Evolutionary conservation across 1,140 invertebrate genomes (phyloP), one percentile per base, ranked within the genome.

Genomic region (Harlomillsia oculata): DNA sequence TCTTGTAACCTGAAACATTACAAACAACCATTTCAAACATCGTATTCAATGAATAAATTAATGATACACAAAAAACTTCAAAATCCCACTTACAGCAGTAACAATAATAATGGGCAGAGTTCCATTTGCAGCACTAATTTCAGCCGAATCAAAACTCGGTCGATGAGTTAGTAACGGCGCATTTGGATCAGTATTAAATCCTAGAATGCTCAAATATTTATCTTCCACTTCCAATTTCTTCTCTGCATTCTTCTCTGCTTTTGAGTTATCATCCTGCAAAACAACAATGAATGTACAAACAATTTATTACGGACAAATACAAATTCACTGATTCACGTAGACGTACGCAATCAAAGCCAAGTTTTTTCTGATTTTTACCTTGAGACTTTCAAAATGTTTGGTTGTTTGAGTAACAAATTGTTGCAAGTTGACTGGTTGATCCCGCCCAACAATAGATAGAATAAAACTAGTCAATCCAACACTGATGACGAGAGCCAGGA

Each of bases 141-240:
- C 59, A 2, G 45, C 21, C 16, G 51, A 29, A 49, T 52, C 41
- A 32, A 43, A 34, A 32, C 21, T 46, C 13, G 51, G 52, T 18
- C 44, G 34, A 16, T 50, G 34, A 13, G 51, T 11, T 14, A 41
- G 14, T 25, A 45, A 26, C 8, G 49, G 21, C 20, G 34, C 46
- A 37, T 30, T 21, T 16, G 39, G 45, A n/a, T 58, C 43, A 14
- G 37, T 16, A 54, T 36, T 53, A 29, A 65, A 62, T 29, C 63
- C 63, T 14, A 65, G 29, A n/a, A 59, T 23, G 23, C 21, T 60
- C n/a, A 65, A 49, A 32, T 59, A 59, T 30, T 62, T 59, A 21
- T 65, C 63, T 16, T 65, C 63, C 5, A 65, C 55, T 39, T 65
- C 63, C 16, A 65, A 43, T n/a, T 59, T 54, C 48, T 62, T 62